These are phyloP conservation scores for Globodera ellingtonae DNA, from an alignment of 1,140 invertebrate species.

Conservation along the genomic window DNA sequence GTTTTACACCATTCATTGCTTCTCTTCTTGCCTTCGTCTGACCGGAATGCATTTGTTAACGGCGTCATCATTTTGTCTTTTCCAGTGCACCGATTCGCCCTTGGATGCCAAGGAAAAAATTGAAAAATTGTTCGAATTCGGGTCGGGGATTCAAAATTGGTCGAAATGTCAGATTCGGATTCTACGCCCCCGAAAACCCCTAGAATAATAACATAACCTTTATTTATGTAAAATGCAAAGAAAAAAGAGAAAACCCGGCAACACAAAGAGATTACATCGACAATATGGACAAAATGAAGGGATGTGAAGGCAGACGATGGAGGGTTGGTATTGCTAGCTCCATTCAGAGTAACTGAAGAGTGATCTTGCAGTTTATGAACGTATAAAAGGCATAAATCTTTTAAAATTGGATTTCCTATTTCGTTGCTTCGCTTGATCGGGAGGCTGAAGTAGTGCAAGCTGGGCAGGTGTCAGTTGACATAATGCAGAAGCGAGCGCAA, in stretches of 20 bases:
- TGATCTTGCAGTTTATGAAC: not conserved
- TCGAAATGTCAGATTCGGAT: too few species aligned
- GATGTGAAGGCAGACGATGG: not conserved
- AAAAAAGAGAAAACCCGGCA: not conserved
- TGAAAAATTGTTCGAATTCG: too few species aligned
- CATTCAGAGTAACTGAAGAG: not conserved
- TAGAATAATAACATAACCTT: too few species aligned
- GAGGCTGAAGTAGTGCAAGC: conserved; percentile 52
- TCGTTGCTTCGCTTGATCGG: conserved; percentile 41
- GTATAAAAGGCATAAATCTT: conserved; percentile 48
- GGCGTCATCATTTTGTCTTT: too few species aligned
- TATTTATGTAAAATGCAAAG: not conserved
- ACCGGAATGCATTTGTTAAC: too few species aligned
- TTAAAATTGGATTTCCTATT: conserved; percentile 37
- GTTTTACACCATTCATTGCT: too few species aligned
- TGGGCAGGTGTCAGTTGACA: conserved; percentile 60
- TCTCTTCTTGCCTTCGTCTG: too few species aligned
- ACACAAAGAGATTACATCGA: conserved; percentile 3
- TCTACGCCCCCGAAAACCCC: too few species aligned
- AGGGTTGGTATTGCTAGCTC: not conserved
- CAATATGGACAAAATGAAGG: not conserved
- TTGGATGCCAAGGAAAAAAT: too few species aligned
- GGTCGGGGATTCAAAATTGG: too few species aligned
- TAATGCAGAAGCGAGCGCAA: conserved; percentile 59
- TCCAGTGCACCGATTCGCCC: too few species aligned